These are phyloP conservation scores for Tigriopus californicus DNA, from an alignment of 2,888 invertebrate genomes.

Conservation along the genomic window DNA sequence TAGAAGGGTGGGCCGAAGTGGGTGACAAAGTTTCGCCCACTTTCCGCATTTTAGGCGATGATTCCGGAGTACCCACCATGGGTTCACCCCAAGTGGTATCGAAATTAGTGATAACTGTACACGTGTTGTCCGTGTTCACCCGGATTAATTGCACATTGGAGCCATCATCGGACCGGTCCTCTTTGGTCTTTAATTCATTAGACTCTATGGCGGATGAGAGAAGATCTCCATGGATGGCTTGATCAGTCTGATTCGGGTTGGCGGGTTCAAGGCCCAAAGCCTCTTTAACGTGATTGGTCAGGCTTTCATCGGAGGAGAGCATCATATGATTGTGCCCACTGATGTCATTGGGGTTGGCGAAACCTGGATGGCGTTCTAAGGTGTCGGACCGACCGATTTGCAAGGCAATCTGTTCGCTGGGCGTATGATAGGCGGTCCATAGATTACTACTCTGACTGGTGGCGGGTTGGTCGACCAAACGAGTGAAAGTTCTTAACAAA, in stretches of 20 bases:
- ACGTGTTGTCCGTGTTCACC: not conserved
- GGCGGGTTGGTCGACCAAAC: too few relatives aligned
- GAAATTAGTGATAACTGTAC: not conserved
- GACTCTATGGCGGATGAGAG: too few relatives aligned
- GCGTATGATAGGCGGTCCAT: too few relatives aligned
- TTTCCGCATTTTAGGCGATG: not conserved
- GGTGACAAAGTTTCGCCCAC: not conserved
- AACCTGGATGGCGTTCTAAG: not conserved
- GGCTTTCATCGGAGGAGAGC: too few relatives aligned
- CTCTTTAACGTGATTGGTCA: too few relatives aligned
- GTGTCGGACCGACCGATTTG: not conserved
- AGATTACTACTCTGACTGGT: too few relatives aligned
- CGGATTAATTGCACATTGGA: not conserved
- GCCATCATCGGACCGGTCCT: not conserved
- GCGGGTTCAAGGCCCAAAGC: not conserved
- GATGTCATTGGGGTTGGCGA: not conserved
- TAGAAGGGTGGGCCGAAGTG: not conserved
- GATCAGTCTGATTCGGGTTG: not conserved
- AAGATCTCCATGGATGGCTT: too few relatives aligned
- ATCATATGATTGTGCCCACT: too few relatives aligned
- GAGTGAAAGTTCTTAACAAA: too few relatives aligned
- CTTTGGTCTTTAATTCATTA: not conserved
- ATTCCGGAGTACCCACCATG: too few relatives aligned
- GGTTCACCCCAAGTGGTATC: too few relatives aligned
- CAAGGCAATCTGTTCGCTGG: too few relatives aligned